Base-by-base conservation (phyloP, 1,140 invertebrate species). In the Drosophila rhopaloa region DNA sequence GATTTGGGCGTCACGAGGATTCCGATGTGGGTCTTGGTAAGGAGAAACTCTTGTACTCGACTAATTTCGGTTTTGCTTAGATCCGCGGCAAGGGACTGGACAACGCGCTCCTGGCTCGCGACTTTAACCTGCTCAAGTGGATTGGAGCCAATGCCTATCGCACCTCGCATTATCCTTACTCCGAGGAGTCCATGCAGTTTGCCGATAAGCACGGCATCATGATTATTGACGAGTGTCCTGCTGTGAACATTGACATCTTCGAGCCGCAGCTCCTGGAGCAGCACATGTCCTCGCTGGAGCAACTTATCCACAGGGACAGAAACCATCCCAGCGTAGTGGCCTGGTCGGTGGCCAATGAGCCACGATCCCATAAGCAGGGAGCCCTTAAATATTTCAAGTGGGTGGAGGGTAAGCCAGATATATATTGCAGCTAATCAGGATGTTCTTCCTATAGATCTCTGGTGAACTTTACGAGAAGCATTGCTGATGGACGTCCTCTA, bases 161-260 rank as follows among this genome's bases (percentile, higher is more conserved):
- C 27, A 99, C 99, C 0, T 99, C 98, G 0, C 98, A 99, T 92
- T 99, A 99, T 93, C 99, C 99, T 3, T 99, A 99, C 93, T 97
- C 98, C 1, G 98, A 99, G 90, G 98, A 99, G 93, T 96, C 98
- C 29, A 97, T 99, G 95, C 97, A 99, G 89, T 94, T 97, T 88
- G 98, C 98, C 19, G 98, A 99, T 92, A 94, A 96, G 84, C 94
- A 97, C 62, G 98, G 98, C 16, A 98, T 99, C 75, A 97, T 98
- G 92, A 96, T 99, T n/a, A 98, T 99, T 63, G 96, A 98, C 91
- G 98, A 99, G 93, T 97, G 97, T 92, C 97, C 98, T 0, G 97
- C 97, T 44, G 98, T 99, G 4, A 96, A 98, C 83, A 96, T 98
- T 13, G 96, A 96, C 54, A 60, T 89, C 16, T 92, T 91, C 51